Percentiles rank a stretch among this genome's conserved stretches.
These are phyloP conservation scores for Drosophila fuyamai DNA, from an alignment of 1,140 invertebrate genomes.

Conservation along the genomic window DNA sequence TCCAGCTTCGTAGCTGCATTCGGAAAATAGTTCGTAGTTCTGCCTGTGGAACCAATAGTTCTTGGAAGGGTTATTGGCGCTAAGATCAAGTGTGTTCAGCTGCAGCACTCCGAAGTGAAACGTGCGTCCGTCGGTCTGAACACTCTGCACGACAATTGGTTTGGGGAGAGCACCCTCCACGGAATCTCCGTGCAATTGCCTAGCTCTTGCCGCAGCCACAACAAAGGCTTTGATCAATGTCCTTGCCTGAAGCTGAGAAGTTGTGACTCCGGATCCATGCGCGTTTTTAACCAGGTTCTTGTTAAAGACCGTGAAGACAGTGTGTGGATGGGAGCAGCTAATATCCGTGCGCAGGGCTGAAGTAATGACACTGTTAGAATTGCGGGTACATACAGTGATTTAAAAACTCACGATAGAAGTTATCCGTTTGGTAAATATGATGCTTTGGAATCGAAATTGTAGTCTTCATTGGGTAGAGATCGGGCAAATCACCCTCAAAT, in stretches of 20 bases:
- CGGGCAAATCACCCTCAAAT: constrained; percentile 86
- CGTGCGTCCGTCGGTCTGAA: constrained; percentile 90
- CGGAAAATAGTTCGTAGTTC: constrained; percentile 88
- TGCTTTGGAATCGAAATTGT: constrained; percentile 88
- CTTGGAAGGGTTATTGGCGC: constrained; percentile 87
- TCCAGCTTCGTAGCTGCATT: constrained; percentile 87
- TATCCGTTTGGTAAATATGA: constrained; percentile 88
- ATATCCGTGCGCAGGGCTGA: constrained; percentile 86
- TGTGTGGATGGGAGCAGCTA: constrained; percentile 88
- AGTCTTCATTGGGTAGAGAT: constrained; percentile 89
- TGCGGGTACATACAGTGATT: background rate
- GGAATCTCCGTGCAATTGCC: constrained; percentile 89
- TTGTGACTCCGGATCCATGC: constrained; percentile 88
- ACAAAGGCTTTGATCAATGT: constrained; percentile 90
- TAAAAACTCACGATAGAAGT: constrained; percentile 89
- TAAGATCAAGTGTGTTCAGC: constrained; percentile 92
- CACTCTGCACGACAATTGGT: constrained; percentile 92
- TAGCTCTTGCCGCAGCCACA: constrained; percentile 89
- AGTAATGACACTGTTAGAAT: constrained; percentile 32
- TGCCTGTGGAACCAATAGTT: constrained; percentile 91
- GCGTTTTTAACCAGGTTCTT: constrained; percentile 88
- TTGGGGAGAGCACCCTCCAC: constrained; percentile 86
- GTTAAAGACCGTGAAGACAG: constrained; percentile 90
- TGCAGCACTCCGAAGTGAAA: constrained; percentile 94
- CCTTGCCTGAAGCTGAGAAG: constrained; percentile 88